Conservation (phyloP, 2,797 vertebrate species). For the Gymnothorax reevesii region DNA sequence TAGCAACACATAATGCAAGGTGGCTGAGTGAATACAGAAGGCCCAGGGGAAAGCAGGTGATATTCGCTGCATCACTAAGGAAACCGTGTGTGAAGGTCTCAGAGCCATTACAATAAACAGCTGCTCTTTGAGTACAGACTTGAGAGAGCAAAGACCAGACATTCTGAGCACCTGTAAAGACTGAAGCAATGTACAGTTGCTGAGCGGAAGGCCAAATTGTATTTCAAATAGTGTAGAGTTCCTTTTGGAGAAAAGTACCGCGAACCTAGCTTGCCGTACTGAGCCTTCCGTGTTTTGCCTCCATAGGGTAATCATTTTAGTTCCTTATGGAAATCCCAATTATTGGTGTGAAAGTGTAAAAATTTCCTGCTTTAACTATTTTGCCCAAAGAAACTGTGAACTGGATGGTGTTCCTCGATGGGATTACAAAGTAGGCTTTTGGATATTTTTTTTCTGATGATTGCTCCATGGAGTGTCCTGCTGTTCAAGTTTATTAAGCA, state of each 20-base stretch:
- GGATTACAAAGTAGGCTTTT: too few species aligned
- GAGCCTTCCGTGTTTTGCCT: background rate
- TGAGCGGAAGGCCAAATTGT: slow-evolving; percentile 72
- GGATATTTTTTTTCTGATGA: slow-evolving; percentile 56
- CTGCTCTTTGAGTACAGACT: slow-evolving; percentile 56
- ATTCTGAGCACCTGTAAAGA: slow-evolving; percentile 58
- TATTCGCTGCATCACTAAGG: slow-evolving; percentile 17
- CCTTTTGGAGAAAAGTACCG: slow-evolving; percentile 28
- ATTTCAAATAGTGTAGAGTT: slow-evolving; percentile 58
- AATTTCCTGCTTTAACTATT: too few species aligned
- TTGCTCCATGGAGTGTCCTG: slow-evolving; percentile 57
- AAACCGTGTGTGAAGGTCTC: background rate
- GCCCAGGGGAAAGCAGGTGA: slow-evolving; percentile 28
- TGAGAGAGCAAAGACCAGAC: slow-evolving; percentile 62
- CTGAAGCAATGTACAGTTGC: slow-evolving; percentile 62
- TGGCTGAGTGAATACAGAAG: background rate
- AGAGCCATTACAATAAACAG: background rate
- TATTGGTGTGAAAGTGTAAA: too few species aligned
- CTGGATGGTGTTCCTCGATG: slow-evolving; percentile 20
- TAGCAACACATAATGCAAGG: background rate
- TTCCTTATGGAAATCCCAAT: too few species aligned
- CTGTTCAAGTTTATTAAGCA: slow-evolving; percentile 72
- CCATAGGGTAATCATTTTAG: too few species aligned
- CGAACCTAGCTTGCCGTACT: slow-evolving; percentile 53
- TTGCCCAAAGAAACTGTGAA: too few species aligned